These are phyloP conservation scores for Rhorus exstirpatorius DNA, from an alignment of 2,888 invertebrate genomes.

Conservation along the genomic window DNA sequence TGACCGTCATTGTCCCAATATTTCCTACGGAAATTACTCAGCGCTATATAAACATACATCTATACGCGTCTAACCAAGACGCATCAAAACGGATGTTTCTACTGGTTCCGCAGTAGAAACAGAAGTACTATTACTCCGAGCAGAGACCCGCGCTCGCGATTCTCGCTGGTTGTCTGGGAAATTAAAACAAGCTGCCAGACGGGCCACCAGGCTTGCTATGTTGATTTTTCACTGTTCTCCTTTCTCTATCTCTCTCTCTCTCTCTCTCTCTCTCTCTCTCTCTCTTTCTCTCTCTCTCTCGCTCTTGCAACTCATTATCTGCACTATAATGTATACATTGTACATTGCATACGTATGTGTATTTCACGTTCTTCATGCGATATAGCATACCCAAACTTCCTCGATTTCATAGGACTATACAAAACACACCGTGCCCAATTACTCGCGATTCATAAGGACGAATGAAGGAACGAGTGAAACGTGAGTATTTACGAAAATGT, in stretches of 20 bases:
- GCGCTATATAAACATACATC: conserved; percentile 24
- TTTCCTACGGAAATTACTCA: background rate
- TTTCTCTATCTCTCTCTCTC: conserved; percentile 1
- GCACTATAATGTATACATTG: no score
- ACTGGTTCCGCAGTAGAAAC: conserved; percentile 9
- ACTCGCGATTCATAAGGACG: no score
- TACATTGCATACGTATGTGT: background rate
- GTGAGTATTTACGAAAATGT: no score
- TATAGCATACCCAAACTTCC: background rate
- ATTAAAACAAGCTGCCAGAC: conserved; percentile 84
- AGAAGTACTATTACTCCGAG: conserved; percentile 35
- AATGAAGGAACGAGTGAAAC: no score
- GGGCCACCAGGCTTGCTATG: conserved; percentile 75
- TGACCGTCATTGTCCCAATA: background rate
- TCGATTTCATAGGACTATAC: conserved; percentile 3
- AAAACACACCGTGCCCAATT: conserved; percentile 17
- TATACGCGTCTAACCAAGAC: background rate
- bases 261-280: conserved; percentile 4
- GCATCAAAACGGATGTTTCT: conserved; percentile 22
- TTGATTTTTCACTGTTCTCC: conserved; percentile 70
- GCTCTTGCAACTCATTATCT: background rate
- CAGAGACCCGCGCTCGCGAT: conserved; percentile 70
- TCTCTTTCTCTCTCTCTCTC: background rate
- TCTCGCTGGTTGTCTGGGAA: conserved; percentile 81
- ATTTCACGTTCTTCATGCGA: conserved; percentile 19